phyloP scores from a whole-genome alignment of 92 coral and sea anemone species.

The Heliopora coerulea region DNA sequence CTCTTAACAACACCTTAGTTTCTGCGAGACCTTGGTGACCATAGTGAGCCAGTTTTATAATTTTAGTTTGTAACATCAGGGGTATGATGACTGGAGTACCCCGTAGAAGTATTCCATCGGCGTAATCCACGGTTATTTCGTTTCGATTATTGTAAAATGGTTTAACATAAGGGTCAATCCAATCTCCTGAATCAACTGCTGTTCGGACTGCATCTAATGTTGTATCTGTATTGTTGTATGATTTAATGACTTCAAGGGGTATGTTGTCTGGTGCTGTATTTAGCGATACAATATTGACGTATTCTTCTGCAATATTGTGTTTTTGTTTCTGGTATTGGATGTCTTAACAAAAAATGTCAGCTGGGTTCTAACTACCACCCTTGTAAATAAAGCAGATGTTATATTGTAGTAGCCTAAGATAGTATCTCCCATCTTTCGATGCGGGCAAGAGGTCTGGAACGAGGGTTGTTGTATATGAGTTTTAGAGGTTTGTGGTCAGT shows the following conservation, averaged over 20 bases:
- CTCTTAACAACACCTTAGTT: slow-evolving; percentile 15
- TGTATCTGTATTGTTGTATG: neutral
- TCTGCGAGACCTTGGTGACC: slow-evolving; percentile 24
- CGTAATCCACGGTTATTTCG: slow-evolving; percentile 8
- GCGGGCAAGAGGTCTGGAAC: neutral
- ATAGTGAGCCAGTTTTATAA: slow-evolving; percentile 5
- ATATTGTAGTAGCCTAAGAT: neutral
- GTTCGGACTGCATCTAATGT: neutral
- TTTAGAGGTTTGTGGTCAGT: no score
- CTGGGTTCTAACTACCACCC: neutral
- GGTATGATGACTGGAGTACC: neutral
- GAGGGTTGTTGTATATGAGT: no score
- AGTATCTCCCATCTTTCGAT: neutral
- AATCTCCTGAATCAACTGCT: neutral
- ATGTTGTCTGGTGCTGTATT: no score
- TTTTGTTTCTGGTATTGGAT: slow-evolving; percentile 1
- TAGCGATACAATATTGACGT: neutral
- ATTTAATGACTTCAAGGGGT: slow-evolving; percentile 1
- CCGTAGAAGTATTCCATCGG: neutral
- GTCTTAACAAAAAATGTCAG: neutral
- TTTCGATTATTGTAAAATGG: neutral
- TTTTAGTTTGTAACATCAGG: neutral
- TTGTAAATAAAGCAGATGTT: neutral
- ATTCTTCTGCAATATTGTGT: slow-evolving; percentile 8
- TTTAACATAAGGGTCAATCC: neutral